phyloP scores from a whole-genome alignment of 2,797 vertebrate species.

The Neosilurus hyrtlii region DNA sequence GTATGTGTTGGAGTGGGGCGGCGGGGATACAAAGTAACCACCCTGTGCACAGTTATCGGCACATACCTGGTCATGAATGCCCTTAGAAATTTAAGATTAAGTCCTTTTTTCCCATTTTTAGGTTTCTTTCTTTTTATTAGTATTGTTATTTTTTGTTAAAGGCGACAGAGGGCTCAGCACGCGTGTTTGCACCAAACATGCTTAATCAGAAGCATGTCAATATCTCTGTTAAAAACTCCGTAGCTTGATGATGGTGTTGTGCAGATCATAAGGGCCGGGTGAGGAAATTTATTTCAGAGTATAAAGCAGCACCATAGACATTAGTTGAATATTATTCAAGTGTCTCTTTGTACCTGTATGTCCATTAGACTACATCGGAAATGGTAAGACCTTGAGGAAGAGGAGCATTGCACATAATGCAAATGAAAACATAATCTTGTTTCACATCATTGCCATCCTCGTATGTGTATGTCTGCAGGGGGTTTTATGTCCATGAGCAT shows the following conservation, averaged over 20 bases:
- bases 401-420: slow-evolving; percentile 44
- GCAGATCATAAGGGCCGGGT: slow-evolving; percentile 69
- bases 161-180: slow-evolving; percentile 41
- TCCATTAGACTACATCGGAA: slow-evolving; percentile 70
- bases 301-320: slow-evolving; percentile 84
- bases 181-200: slow-evolving; percentile 49
- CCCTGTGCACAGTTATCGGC: slow-evolving; percentile 27
- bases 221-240: slow-evolving; percentile 76
- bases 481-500: slow-evolving; percentile 16
- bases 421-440: slow-evolving; percentile 25
- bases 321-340: slow-evolving; percentile 79
- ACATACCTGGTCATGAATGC: slow-evolving; percentile 36
- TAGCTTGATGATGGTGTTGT: slow-evolving; percentile 66
- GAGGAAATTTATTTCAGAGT: slow-evolving; percentile 77
- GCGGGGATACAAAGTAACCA: background rate
- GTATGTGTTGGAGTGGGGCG: too few species aligned
- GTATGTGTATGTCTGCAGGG: slow-evolving; percentile 16
- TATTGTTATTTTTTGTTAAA: slow-evolving; percentile 16
- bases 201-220: slow-evolving; percentile 68
- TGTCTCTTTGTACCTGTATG: slow-evolving; percentile 78
- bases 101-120: slow-evolving; percentile 5
- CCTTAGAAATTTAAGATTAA: slow-evolving; percentile 17
- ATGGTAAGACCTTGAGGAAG: slow-evolving; percentile 64
- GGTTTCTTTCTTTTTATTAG: background rate
- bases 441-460: slow-evolving; percentile 23